phyloP scores from a whole-genome alignment of 1,140 invertebrate species.

The Stratiolaelaps scimitus region DNA sequence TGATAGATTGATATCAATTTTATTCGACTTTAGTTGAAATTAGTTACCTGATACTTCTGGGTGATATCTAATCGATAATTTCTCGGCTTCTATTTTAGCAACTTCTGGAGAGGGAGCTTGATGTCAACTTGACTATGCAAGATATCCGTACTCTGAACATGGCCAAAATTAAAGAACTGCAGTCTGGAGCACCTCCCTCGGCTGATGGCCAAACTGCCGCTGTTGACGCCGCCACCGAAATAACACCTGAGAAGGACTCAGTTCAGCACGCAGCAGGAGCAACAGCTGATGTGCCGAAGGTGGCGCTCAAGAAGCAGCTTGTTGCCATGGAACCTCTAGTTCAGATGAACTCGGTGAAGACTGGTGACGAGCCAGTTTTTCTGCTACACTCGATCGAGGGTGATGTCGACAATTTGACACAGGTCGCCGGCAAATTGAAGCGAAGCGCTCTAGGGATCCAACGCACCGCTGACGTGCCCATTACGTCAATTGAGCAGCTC shows the following conservation, averaged over 20 bases:
- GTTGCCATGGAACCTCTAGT: conserved; percentile 45
- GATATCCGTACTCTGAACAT: conserved; percentile 74
- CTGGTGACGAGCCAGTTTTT: conserved; percentile 49
- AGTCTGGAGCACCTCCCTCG: conserved; percentile 36
- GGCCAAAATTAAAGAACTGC: conserved; percentile 55
- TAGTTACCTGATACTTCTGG: too few relatives aligned
- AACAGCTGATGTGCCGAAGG: not conserved
- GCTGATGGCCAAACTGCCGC: conserved; percentile 31
- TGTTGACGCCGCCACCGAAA: conserved; percentile 35
- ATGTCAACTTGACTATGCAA: conserved; percentile 68
- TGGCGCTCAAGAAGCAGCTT: conserved; percentile 38
- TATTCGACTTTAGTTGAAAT: too few relatives aligned
- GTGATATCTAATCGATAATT: too few relatives aligned
- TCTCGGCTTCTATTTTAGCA: conserved; percentile 44
- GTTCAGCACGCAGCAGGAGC: not conserved
- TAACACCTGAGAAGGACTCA: conserved; percentile 35
- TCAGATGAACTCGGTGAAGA: conserved; percentile 42
- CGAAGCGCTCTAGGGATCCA: conserved; percentile 77
- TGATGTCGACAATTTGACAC: conserved; percentile 53
- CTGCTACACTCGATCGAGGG: conserved; percentile 87
- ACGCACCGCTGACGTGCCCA: conserved; percentile 60
- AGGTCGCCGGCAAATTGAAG: conserved; percentile 55
- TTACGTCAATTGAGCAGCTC: conserved; percentile 53
- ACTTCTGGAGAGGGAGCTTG: conserved; percentile 78
- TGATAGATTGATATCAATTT: too few relatives aligned